Base-by-base conservation (phyloP, 2,797 vertebrate genomes). In the Carduelis carduelis region DNA sequence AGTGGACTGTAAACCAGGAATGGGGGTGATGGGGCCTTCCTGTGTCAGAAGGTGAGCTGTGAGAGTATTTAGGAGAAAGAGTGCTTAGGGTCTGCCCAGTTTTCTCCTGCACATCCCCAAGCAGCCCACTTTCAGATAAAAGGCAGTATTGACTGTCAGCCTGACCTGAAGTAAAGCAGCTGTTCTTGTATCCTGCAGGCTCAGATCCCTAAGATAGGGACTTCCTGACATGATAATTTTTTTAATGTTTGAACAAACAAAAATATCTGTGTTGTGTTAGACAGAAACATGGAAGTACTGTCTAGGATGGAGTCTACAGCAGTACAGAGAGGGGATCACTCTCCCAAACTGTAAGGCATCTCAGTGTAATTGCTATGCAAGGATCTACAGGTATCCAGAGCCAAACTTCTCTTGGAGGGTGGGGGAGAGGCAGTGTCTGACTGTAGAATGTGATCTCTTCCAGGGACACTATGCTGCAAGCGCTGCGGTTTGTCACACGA, bases 391-490 rank as follows among this genome's bases (percentile, higher is more conserved):
- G 22, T 43, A 50, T 56, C 39, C 43, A 65, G 78, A 64, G 44
- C 46, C 72, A n/a, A 12, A 3, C 35, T 49, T 69, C 39, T 53
- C 34, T 30, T 64, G 27, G 5, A 8, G 0, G 5, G 30, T 19
- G 7, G 41, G 32, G 35, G 6, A 16, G 66, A 76, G 43, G 46
- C 44, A 23, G 21, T 15, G n/a, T 24, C 20, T 87, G 81, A 96
- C 41, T 63, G 22, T 39, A 24, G 3, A 0, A 46, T n/a, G 23
- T 70, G n/a, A 27, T 95, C 89, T 43, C 92, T 96, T 93, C 27
- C 93, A 99, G 99, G 97, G 99, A 99, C 97, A 99, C 99, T 0
- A 99, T 99, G 99, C 98, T 99, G 74, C 99, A 99, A 86, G 99
- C 99, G 11, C 97, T 99, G 90, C 98, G 99, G 84, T 99, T 99